Evolutionary conservation across 2,113 vertebrate species (phyloP).

Genomic region (Guaruba guarouba): DNA sequence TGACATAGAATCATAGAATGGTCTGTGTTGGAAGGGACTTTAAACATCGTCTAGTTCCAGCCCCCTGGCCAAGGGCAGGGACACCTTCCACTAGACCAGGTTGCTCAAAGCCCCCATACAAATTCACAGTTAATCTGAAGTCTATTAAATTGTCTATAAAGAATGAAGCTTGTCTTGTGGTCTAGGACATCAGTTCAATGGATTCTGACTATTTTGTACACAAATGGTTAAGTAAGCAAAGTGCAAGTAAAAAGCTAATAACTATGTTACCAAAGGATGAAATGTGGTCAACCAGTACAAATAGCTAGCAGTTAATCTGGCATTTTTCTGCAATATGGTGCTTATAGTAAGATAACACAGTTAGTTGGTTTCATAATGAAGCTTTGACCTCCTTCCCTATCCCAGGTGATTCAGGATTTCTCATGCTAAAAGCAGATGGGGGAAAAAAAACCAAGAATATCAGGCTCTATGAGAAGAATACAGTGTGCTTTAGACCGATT

Average conservation of each 20-base stretch:
- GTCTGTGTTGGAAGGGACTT: not conserved
- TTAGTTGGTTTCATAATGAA: not conserved
- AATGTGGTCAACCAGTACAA: not conserved
- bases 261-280: not conserved
- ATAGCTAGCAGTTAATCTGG: not conserved
- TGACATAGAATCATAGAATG: not conserved
- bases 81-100: not conserved
- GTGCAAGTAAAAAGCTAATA: not conserved
- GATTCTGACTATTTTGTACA: not conserved
- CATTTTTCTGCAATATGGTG: not conserved
- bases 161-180: not conserved
- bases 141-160: not conserved
- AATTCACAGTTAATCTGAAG: not conserved
- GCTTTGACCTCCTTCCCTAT: not conserved
- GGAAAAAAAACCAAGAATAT: not conserved
- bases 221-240: not conserved
- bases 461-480: not conserved
- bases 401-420: not conserved
- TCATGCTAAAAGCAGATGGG: not conserved
- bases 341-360: not conserved
- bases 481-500: not conserved
- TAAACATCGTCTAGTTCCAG: not conserved
- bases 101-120: not conserved
- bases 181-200: not conserved
- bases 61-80: not conserved